These are phyloP conservation scores for Silurus meridionalis DNA, from an alignment of 2,113 vertebrate species.

Conservation along the genomic window DNA sequence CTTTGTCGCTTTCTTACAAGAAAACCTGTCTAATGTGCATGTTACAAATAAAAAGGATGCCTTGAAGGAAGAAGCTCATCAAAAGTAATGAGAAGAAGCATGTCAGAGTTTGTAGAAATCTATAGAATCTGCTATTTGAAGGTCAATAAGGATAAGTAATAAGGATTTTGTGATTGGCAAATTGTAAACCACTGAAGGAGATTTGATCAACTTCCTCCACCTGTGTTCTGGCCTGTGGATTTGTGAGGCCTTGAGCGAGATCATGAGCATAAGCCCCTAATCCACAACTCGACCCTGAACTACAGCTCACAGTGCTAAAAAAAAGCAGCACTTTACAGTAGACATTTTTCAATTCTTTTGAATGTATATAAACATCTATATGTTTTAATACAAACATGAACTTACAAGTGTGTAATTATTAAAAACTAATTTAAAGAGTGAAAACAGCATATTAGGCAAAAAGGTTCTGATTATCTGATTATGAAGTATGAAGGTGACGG, in stretches of 20 bases:
- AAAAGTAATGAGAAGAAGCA: neutral
- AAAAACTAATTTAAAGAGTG: no score
- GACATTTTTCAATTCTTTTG: neutral
- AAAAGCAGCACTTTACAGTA: neutral
- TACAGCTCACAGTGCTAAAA: neutral
- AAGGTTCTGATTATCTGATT: neutral
- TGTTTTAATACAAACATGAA: neutral
- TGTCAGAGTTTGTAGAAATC: neutral
- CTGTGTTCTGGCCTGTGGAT: neutral
- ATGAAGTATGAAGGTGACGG: neutral
- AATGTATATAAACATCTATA: neutral
- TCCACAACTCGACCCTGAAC: no score
- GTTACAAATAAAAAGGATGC: neutral
- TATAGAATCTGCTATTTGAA: neutral
- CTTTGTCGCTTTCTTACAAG: constrained; percentile 11
- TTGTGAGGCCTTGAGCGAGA: neutral
- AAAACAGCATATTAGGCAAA: neutral
- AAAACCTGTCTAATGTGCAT: neutral
- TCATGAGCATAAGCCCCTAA: neutral
- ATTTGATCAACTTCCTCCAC: neutral
- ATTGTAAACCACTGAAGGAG: neutral
- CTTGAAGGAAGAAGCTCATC: neutral
- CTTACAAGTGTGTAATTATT: neutral
- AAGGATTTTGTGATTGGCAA: neutral
- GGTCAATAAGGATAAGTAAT: neutral